phyloP scores from a whole-genome alignment of 2,888 invertebrate species.

The Mayetiola destructor region DNA sequence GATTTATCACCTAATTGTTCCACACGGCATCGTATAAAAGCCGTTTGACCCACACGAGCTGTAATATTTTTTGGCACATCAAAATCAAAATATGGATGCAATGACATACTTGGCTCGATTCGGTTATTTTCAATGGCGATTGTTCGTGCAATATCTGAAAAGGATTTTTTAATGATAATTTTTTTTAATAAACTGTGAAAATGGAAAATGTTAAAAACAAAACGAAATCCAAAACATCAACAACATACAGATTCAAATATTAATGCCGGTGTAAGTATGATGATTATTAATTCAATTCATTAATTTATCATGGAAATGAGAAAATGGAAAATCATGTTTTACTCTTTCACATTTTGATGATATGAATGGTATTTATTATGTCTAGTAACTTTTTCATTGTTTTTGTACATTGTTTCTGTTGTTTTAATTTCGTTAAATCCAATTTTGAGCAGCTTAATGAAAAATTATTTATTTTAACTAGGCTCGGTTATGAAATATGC shows the following conservation, averaged over 20 bases:
- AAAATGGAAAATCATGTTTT: not conserved
- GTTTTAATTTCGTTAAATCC: too few relatives aligned
- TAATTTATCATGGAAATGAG: too few relatives aligned
- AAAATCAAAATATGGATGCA: constrained; percentile 65
- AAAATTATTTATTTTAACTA: too few relatives aligned
- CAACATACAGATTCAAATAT: not conserved
- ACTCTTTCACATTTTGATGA: not conserved
- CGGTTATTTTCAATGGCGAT: not conserved
- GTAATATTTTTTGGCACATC: constrained; percentile 74
- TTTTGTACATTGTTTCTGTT: too few relatives aligned
- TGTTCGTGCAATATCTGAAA: not conserved
- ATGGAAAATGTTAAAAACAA: not conserved
- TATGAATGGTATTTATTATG: too few relatives aligned
- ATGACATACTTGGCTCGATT: constrained; percentile 10
- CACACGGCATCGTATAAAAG: constrained; percentile 75
- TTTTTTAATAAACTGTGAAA: not conserved
- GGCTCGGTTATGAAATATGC: too few relatives aligned
- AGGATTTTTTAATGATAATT: not conserved
- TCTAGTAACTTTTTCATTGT: too few relatives aligned
- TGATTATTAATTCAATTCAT: too few relatives aligned
- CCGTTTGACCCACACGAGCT: constrained; percentile 74
- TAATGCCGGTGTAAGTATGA: too few relatives aligned
- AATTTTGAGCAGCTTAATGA: too few relatives aligned
- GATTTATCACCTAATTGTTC: constrained; percentile 79
- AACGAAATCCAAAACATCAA: not conserved